A percentile compares a stretch with the other conserved stretches of the same genome.
phyloP scores from a whole-genome alignment of 2,888 invertebrate species.

The Masnerella sp. region DNA sequence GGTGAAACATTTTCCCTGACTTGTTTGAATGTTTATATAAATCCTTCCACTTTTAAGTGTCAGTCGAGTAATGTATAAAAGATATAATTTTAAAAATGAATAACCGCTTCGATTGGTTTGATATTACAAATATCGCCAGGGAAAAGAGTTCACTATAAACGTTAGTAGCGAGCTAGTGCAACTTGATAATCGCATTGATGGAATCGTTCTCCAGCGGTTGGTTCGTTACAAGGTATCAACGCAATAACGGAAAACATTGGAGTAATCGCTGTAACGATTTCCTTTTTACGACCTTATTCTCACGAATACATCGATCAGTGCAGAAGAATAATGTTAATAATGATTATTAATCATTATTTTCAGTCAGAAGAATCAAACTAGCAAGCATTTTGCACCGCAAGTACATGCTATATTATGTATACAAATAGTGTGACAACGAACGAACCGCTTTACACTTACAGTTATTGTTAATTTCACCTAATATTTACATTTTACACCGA shows the following conservation, averaged over 20 bases:
- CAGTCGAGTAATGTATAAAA: too few species aligned
- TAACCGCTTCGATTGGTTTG: too few species aligned
- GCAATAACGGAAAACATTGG: background rate
- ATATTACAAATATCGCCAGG: too few species aligned
- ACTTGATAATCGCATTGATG: background rate
- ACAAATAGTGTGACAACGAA: constrained; percentile 33
- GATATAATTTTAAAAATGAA: too few species aligned
- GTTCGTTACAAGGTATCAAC: constrained; percentile 11
- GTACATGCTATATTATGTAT: constrained; percentile 20
- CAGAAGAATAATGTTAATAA: constrained; percentile 12
- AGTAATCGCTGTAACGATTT: constrained; percentile 6
- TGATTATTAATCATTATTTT: constrained; percentile 3
- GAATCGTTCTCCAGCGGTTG: constrained; percentile 12
- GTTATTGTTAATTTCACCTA: constrained; percentile 41
- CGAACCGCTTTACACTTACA: constrained; percentile 30
- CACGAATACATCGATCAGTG: constrained; percentile 1
- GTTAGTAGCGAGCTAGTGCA: constrained; percentile 8
- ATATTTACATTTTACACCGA: constrained; percentile 48
- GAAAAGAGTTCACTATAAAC: background rate
- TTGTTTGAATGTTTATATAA: too few species aligned
- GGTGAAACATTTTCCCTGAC: too few species aligned
- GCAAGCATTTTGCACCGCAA: constrained; percentile 16
- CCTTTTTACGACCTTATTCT: background rate
- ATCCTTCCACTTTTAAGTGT: too few species aligned
- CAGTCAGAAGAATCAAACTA: constrained; percentile 28